Evolutionary conservation across 2,113 vertebrate genomes (phyloP).

Genomic region (Spermophilus dauricus): DNA sequence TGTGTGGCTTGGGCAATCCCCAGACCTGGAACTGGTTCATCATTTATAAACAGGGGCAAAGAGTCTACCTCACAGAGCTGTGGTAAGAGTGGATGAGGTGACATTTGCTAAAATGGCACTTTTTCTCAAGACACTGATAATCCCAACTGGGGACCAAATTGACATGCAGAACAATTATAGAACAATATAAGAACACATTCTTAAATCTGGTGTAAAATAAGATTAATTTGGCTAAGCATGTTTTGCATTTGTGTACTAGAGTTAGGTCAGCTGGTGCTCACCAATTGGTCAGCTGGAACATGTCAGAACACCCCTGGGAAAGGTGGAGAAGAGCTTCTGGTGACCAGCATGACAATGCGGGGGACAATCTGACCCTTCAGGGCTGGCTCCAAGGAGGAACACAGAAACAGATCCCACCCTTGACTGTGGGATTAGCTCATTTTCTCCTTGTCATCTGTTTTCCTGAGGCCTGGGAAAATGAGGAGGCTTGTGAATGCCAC

Average conservation of each 20-base stretch:
- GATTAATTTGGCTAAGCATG: not conserved
- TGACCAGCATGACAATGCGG: rapidly evolving
- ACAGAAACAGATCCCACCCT: rapidly evolving
- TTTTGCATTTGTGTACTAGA: not conserved
- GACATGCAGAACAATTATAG: not conserved
- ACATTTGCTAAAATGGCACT: not conserved
- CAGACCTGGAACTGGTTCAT: not conserved
- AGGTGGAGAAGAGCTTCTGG: not conserved
- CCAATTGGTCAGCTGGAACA: not conserved
- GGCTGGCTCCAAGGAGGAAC: not conserved
- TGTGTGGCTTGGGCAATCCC: not conserved
- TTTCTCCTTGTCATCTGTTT: not conserved
- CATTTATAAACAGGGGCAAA: not conserved
- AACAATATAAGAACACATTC: not conserved
- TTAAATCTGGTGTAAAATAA: not conserved
- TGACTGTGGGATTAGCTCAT: not conserved
- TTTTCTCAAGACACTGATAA: not conserved
- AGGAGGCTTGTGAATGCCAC: not conserved
- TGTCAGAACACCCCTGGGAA: not conserved
- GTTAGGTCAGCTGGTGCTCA: not conserved
- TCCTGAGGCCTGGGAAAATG: not conserved
- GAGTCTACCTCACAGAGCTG: not conserved
- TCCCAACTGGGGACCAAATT: not conserved
- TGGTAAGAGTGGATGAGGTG: not conserved
- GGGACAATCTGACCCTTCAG: not conserved